Conservation (phyloP, 1,140 invertebrate genomes). For the Caerostris extrusa region DNA sequence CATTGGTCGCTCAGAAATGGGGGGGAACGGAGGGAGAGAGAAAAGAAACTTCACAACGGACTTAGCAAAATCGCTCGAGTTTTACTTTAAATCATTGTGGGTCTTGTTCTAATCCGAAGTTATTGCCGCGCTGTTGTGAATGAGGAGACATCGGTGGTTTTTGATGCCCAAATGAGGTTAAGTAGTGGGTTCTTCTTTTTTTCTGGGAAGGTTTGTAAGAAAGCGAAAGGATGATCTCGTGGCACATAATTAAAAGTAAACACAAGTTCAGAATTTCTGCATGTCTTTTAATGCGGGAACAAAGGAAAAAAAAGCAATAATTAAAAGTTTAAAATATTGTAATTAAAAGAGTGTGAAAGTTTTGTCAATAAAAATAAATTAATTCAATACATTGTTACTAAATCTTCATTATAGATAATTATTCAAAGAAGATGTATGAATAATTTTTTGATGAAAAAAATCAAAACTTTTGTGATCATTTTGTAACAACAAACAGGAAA, state of each 20-base stretch:
- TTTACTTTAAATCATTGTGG: conserved; percentile 52
- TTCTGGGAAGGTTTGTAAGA: neutral
- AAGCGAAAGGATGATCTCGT: neutral
- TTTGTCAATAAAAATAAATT: too few species aligned
- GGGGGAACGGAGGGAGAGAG: neutral
- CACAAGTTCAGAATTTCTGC: too few species aligned
- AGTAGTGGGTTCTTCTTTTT: neutral
- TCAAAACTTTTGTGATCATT: too few species aligned
- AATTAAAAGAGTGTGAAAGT: too few species aligned
- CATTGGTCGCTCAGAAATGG: conserved; percentile 38
- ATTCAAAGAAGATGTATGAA: too few species aligned
- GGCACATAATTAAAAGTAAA: neutral
- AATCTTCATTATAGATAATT: too few species aligned
- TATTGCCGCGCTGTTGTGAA: conserved; percentile 7
- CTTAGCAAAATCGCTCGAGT: neutral
- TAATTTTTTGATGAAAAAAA: too few species aligned
- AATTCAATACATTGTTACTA: too few species aligned
- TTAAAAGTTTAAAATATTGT: too few species aligned
- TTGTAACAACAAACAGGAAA: too few species aligned
- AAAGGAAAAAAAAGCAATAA: too few species aligned
- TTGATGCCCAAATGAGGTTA: neutral
- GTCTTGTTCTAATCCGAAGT: neutral
- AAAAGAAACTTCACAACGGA: neutral
- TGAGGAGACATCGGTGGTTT: neutral
- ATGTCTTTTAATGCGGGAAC: too few species aligned